Percentiles rank a stretch among this genome's conserved stretches.
Evolutionary conservation across 2,113 vertebrate species (phyloP).

Genomic region (Corythoichthys intestinalis): DNA sequence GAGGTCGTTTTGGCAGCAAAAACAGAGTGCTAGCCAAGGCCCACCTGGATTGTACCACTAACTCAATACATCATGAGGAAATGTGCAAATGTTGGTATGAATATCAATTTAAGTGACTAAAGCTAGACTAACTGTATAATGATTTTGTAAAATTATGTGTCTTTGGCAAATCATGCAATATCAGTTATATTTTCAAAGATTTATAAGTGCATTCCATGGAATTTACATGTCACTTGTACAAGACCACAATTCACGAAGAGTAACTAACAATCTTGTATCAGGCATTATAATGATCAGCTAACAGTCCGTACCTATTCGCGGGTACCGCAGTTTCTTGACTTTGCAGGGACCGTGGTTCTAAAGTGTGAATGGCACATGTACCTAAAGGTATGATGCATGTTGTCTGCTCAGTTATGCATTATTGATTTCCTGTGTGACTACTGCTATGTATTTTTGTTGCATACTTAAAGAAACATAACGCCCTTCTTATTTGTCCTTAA

Average conservation of each 20-base stretch:
- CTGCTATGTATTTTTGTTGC: constrained; percentile 72
- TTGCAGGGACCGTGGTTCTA: constrained; percentile 36
- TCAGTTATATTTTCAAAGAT: neutral
- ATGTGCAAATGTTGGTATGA: neutral
- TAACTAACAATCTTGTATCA: constrained; percentile 37
- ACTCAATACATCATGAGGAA: neutral
- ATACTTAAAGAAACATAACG: constrained; percentile 37
- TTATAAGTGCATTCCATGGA: neutral
- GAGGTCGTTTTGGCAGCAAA: constrained; percentile 2
- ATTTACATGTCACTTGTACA: neutral
- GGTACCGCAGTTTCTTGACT: constrained; percentile 33
- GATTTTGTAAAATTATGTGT: neutral
- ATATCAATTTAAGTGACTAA: neutral
- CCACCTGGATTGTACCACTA: neutral
- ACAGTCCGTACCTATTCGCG: constrained; percentile 41
- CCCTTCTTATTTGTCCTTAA: constrained; percentile 24
- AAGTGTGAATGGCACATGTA: constrained; percentile 35
- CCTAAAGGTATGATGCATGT: constrained; percentile 18
- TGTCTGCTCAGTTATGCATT: constrained; percentile 62
- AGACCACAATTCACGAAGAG: constrained; percentile 22
- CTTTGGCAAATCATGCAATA: neutral
- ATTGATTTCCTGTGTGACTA: constrained; percentile 74
- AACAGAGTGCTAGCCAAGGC: neutral
- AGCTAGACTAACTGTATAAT: neutral
- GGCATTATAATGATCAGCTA: constrained; percentile 32